Percentiles rank a stretch among this genome's conserved stretches.
phyloP scores from a whole-genome alignment of 2,797 vertebrate species.

The Tinamus major region DNA sequence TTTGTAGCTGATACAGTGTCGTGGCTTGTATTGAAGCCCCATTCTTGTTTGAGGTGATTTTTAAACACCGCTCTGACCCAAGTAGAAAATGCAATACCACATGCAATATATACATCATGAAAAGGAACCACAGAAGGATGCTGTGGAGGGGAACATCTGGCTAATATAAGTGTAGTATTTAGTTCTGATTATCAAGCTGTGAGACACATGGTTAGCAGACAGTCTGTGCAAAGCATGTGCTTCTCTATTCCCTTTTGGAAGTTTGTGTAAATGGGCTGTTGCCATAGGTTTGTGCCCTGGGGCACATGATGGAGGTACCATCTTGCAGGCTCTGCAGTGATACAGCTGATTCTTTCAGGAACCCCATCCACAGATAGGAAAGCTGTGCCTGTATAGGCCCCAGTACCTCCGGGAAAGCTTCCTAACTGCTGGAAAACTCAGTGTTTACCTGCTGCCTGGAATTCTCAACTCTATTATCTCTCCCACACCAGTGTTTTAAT shows the following conservation, averaged over 20 bases:
- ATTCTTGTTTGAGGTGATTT: slow-evolving; percentile 15
- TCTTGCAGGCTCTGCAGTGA: neutral
- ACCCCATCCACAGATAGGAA: neutral
- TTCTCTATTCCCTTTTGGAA: neutral
- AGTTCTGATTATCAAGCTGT: slow-evolving; percentile 5
- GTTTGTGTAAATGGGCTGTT: neutral
- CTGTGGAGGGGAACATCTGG: slow-evolving; percentile 2
- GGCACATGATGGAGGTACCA: neutral
- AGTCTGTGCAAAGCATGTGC: neutral
- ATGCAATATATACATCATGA: neutral
- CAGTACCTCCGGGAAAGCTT: neutral
- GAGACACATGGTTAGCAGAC: neutral
- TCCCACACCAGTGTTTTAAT: neutral
- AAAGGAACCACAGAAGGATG: neutral
- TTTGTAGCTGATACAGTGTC: neutral
- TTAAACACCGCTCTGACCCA: neutral
- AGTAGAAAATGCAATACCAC: neutral
- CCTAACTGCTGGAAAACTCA: neutral
- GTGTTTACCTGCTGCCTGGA: neutral
- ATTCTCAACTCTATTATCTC: neutral
- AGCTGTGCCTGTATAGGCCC: neutral
- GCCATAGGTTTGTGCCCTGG: neutral
- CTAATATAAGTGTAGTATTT: slow-evolving; percentile 9
- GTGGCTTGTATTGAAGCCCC: neutral
- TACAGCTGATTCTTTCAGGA: neutral